Conservation (phyloP, 2,888 invertebrate species). For the Polydrusus cervinus region DNA sequence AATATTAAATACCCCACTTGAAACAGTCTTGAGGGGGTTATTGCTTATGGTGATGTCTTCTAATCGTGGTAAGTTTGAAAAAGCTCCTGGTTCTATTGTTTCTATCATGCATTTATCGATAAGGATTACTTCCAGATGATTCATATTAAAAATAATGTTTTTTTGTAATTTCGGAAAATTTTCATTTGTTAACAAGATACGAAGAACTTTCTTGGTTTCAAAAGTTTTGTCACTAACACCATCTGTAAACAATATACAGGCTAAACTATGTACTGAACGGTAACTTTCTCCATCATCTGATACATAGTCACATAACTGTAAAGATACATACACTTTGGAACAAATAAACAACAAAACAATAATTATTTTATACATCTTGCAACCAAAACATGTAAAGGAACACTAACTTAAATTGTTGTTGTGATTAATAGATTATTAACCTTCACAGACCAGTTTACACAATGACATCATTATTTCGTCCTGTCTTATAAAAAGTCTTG, state of each 20-base stretch:
- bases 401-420: background rate
- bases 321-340: background rate
- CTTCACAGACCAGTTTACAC: background rate
- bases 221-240: constrained; percentile 15
- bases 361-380: constrained; percentile 4
- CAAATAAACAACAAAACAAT: background rate
- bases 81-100: constrained; percentile 12
- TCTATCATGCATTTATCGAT: background rate
- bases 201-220: background rate
- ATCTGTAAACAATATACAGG: background rate
- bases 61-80: constrained; percentile 1
- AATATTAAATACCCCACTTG: background rate
- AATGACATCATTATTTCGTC: too few relatives aligned
- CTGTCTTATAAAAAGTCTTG: too few relatives aligned
- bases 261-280: too few relatives aligned
- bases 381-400: background rate
- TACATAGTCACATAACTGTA: background rate
- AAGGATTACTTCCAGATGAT: background rate
- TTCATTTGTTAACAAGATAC: background rate
- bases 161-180: background rate
- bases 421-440: background rate
- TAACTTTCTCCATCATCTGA: too few relatives aligned
- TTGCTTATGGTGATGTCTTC: background rate
- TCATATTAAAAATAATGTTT: background rate
- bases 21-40: background rate